Conservation (phyloP, 2,113 vertebrate genomes). For the Protobothrops flavoviridis region DNA sequence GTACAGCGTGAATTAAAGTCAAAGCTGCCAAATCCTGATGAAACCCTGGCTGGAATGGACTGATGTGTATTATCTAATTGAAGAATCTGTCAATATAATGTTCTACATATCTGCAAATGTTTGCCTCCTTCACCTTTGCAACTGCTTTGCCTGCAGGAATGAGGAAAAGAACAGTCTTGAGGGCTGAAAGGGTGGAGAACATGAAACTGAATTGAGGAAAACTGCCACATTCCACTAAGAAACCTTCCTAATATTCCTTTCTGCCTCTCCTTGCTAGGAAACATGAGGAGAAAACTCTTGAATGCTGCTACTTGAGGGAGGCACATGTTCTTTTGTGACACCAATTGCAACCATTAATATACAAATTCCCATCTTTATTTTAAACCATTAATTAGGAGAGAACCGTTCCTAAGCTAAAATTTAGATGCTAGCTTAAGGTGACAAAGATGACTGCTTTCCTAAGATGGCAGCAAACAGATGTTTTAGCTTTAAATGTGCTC, state of each 20-base stretch:
- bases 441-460: not conserved
- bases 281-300: not conserved
- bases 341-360: not conserved
- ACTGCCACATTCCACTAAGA: not conserved
- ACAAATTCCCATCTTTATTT: not conserved
- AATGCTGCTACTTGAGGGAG: not conserved
- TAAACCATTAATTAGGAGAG: not conserved
- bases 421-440: not conserved
- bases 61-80: not conserved
- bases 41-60: not conserved
- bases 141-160: not conserved
- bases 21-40: not conserved
- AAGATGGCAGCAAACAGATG: not conserved
- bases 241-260: not conserved
- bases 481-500: not conserved
- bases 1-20: not conserved
- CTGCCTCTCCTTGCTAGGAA: not conserved
- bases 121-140: not conserved
- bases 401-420: not conserved
- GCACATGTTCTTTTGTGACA: not conserved
- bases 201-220: not conserved
- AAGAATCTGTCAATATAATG: not conserved
- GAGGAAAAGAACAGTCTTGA: not conserved
- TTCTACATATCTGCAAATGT: not conserved
- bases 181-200: not conserved